Percentiles rank a stretch among this genome's conserved stretches.
phyloP scores from a whole-genome alignment of 2,888 invertebrate genomes.

The Sisyra terminalis region DNA sequence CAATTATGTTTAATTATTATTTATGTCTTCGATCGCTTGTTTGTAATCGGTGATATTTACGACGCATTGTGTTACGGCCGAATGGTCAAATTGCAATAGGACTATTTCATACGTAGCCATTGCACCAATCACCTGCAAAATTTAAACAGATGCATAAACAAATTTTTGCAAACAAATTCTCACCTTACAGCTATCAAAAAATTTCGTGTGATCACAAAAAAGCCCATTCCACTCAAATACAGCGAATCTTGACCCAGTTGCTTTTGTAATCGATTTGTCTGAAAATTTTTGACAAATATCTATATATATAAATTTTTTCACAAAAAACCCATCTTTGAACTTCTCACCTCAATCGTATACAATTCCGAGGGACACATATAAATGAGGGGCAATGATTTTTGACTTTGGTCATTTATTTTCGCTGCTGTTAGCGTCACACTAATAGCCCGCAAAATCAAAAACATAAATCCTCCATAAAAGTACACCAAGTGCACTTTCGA shows the following conservation, averaged over 20 bases:
- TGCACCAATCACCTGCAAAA: background rate
- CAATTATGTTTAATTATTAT: too few relatives aligned
- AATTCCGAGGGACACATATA: slow-evolving; percentile 3
- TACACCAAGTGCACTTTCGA: background rate
- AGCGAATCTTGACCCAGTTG: slow-evolving; percentile 1
- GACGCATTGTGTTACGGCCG: too few relatives aligned
- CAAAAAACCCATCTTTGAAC: background rate
- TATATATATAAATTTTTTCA: background rate
- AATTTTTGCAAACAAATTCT: background rate
- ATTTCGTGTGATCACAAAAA: slow-evolving; percentile 1
- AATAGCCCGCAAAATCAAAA: slow-evolving; percentile 2
- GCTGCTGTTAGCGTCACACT: background rate
- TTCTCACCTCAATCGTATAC: slow-evolving; percentile 3
- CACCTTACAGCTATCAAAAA: slow-evolving; percentile 4
- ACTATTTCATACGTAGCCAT: slow-evolving; percentile 3
- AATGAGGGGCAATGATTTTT: background rate
- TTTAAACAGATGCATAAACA: background rate
- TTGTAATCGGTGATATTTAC: too few relatives aligned
- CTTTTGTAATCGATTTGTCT: slow-evolving; percentile 3
- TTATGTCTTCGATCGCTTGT: too few relatives aligned
- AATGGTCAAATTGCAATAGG: slow-evolving; percentile 2
- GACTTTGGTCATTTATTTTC: slow-evolving; percentile 1
- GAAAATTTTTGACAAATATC: background rate
- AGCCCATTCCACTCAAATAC: slow-evolving; percentile 3
- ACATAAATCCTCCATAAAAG: slow-evolving; percentile 4